Base-by-base conservation (phyloP, 1,140 invertebrate genomes). In the Sminthurinus signatus region DNA sequence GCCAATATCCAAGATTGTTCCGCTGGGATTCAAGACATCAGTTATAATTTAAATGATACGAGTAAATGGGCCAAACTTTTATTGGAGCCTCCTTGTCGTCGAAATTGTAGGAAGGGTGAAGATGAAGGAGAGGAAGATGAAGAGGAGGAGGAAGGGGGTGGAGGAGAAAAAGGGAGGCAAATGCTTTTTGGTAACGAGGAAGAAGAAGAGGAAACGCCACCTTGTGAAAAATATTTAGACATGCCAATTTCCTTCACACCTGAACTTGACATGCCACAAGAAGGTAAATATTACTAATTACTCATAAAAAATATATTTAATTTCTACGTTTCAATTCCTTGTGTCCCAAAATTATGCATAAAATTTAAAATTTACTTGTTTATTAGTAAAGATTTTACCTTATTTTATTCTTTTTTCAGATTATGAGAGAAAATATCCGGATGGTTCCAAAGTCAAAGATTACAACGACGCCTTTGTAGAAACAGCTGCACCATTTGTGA, bases 171-270 rank as follows among this genome's bases (percentile, higher is more conserved):
- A n/a, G n/a, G n/a, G 8, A 8, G 8, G 14, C 32, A 46, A 1
- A 21, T 31, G 21, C 15, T 54, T 23, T 48, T 50, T 17, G 25
- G 28, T 5, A 79, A 81, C 59, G 58, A 68, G 4, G 72, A 77
- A 2, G 78, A 81, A 28, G 80, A 81, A 61, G 72, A 68, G 0
- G 54, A 10, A 65, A 63, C 8, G 74, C 78, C 1, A 76, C 79
- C 12, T 73, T 77, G 81, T 4, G 84, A 87, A 68, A 88, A 89
- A 74, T 86, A 88, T 76, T 76, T 93, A 23, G 87, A 90, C 68
- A 86, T 91, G 80, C 88, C 90, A 0, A 74, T 78, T 14, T 87
- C 88, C 32, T 94, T 91, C 85, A 86, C 89, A 4, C 79, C 82
- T 54, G 80, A 83, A 44, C 80, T 93, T 8, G 77, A 83, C 52